Conservation (phyloP, 2,888 invertebrate species). For the Apodemia mormo region DNA sequence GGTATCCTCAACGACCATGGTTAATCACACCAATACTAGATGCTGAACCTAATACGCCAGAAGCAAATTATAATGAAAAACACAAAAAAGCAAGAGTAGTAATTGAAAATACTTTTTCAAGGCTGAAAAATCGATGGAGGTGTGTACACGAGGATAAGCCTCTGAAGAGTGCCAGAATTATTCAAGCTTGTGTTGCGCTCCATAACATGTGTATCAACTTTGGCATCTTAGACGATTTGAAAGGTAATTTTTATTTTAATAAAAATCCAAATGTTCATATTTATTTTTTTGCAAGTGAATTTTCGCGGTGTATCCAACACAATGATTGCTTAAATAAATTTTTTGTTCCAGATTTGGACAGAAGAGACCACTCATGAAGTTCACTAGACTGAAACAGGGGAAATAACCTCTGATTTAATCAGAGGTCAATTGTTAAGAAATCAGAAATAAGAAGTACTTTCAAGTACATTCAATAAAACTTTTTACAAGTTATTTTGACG, state of each 20-base stretch:
- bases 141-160: slow-evolving; percentile 38
- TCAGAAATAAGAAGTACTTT: too few species aligned
- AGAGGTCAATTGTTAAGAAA: too few species aligned
- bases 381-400: too few species aligned
- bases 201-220: slow-evolving; percentile 31
- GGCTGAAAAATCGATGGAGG: slow-evolving; percentile 37
- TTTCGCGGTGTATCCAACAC: too few species aligned
- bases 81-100: slow-evolving; percentile 24
- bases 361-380: too few species aligned
- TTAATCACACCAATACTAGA: slow-evolving; percentile 35
- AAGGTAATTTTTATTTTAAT: background rate
- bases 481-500: too few species aligned
- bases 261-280: too few species aligned
- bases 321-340: too few species aligned
- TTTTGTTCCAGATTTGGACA: too few species aligned
- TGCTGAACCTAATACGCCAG: slow-evolving; percentile 24
- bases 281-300: too few species aligned
- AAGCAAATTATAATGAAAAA: slow-evolving; percentile 15
- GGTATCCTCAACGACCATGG: slow-evolving; percentile 33
- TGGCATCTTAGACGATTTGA: background rate
- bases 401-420: too few species aligned
- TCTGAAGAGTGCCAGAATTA: slow-evolving; percentile 38
- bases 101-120: slow-evolving; percentile 34
- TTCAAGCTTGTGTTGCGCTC: slow-evolving; percentile 40
- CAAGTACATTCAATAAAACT: too few species aligned